A percentile compares a stretch with the other conserved stretches of the same genome.
Evolutionary conservation across 2,888 invertebrate species (phyloP).

Genomic region (Amphimallon solstitiale): DNA sequence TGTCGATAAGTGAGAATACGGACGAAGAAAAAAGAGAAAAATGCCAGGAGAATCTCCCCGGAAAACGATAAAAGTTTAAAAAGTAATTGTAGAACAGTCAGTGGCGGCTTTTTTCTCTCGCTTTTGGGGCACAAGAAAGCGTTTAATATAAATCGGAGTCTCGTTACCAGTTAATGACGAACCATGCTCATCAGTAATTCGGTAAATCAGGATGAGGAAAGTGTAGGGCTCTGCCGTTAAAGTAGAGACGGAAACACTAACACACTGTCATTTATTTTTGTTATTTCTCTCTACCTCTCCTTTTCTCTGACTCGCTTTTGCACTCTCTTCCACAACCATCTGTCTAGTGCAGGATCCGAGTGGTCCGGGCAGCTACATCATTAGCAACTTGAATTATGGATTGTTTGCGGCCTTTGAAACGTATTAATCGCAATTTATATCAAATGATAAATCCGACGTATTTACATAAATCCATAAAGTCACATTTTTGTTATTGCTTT

Average conservation of each 20-base stretch:
- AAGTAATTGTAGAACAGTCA: slow-evolving; percentile 36
- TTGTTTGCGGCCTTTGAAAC: slow-evolving; percentile 59
- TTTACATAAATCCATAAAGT: slow-evolving; percentile 15
- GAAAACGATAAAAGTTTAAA: slow-evolving; percentile 38
- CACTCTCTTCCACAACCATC: slow-evolving; percentile 54
- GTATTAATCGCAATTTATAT: slow-evolving; percentile 50
- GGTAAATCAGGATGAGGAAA: slow-evolving; percentile 50
- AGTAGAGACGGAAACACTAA: slow-evolving; percentile 42
- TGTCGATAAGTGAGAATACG: slow-evolving; percentile 25
- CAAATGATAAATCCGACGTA: slow-evolving; percentile 33
- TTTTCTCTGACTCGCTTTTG: slow-evolving; percentile 23
- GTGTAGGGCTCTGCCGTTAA: background rate
- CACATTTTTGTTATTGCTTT: background rate
- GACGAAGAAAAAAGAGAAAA: slow-evolving; percentile 13
- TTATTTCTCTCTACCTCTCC: slow-evolving; percentile 45
- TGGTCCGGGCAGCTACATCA: slow-evolving; percentile 61
- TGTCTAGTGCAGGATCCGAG: slow-evolving; percentile 60
- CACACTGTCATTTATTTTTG: slow-evolving; percentile 60
- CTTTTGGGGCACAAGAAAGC: slow-evolving; percentile 49
- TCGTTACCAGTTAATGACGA: slow-evolving; percentile 61
- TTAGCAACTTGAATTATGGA: slow-evolving; percentile 63
- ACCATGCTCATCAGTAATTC: slow-evolving; percentile 61
- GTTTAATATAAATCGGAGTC: slow-evolving; percentile 60
- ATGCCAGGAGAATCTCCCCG: slow-evolving; percentile 2
- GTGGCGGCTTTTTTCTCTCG: slow-evolving; percentile 9